Evolutionary conservation across 2,113 vertebrate genomes (phyloP), one percentile per base, ranked within the genome.

Genomic region (Archocentrus centrarchus): DNA sequence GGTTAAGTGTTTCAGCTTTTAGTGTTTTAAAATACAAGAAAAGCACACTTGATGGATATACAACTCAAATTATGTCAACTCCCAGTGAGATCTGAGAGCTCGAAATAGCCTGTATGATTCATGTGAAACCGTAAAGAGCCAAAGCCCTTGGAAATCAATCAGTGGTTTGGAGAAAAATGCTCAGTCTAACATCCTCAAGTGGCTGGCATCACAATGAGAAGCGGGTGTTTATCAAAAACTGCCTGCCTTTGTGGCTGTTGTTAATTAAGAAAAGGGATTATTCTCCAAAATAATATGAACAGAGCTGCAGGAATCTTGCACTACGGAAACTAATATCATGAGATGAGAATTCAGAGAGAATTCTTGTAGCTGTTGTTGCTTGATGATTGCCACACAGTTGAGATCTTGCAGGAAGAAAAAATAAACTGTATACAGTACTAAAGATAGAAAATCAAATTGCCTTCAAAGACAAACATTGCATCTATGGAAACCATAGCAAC

Each of bases 221-320:
- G 44, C 37, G 41, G 39, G 18, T 89, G 86, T 90, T 92, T 89
- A 84, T 91, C 87, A 79, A 66, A 88, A 87, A 81, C 50, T 64
- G 80, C 44, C 76, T 3, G 3, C 76, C 73, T 91, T 89, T 66
- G 24, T 59, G 64, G 27, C 64, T 32, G 59, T 66, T 82, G 80
- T 88, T 86, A 87, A 88, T 93, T 87, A 89, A 86, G 83, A 82
- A 89, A 87, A 77, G 35, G 88, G 89, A 92, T 91, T 89, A 85
- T 85, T 86, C 83, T 77, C 27, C 22, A 66, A 85, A 88, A 91
- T 77, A 81, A 84, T 88, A 77, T 81, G 17, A 86, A 81, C 27
- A 22, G 85, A 81, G 70, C 59, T 47, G 1, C 7, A 6, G 59
- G 63, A 91, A 60, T 39, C 24, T 78, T 1, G 0, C 63, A 59